Percentiles rank a stretch among this genome's conserved stretches.
Conservation (phyloP, 2,888 invertebrate genomes). For the Drosophila helvetica region DNA sequence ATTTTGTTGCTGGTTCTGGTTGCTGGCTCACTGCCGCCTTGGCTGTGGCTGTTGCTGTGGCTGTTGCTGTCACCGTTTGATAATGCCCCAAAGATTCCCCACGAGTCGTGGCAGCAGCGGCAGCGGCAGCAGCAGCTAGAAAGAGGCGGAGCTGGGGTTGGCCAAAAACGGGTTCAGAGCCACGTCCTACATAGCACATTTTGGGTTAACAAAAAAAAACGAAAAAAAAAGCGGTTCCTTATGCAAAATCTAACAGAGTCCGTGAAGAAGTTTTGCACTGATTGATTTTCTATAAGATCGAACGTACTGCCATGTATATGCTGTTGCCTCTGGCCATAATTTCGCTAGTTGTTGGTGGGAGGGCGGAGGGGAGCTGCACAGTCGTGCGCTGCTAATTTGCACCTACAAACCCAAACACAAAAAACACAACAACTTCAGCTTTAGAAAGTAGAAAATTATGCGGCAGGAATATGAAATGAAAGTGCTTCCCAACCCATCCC, state of each 20-base stretch:
- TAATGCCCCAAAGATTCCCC: conserved; percentile 37
- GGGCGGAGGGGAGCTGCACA: conserved; percentile 24
- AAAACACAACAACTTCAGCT: conserved; percentile 43
- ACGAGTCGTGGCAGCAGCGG: neutral
- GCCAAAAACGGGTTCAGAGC: conserved; percentile 72
- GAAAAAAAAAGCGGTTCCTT: conserved; percentile 22
- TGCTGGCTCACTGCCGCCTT: conserved; percentile 59
- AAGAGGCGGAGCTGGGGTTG: conserved; percentile 51
- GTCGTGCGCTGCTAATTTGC: conserved; percentile 75
- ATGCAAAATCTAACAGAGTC: conserved; percentile 31
- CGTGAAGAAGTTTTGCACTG: conserved; percentile 60
- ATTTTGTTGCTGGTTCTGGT: conserved; percentile 45
- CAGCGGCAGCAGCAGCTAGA: conserved; percentile 38
- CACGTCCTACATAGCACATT: conserved; percentile 75
- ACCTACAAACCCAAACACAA: conserved; percentile 45
- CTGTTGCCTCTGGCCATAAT: conserved; percentile 52
- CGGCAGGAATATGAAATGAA: conserved; percentile 63
- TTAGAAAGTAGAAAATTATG: conserved; percentile 68
- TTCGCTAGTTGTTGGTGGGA: conserved; percentile 38
- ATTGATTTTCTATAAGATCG: conserved; percentile 68
- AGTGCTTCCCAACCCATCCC: conserved; percentile 49
- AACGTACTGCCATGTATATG: conserved; percentile 16
- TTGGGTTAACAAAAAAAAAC: conserved; percentile 70
- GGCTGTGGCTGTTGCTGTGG: conserved; percentile 29
- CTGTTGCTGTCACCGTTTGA: conserved; percentile 27